A percentile compares a stretch with the other conserved stretches of the same genome.
These are phyloP conservation scores for Dinomys branickii DNA, from an alignment of 2,113 vertebrate genomes.

Conservation along the genomic window DNA sequence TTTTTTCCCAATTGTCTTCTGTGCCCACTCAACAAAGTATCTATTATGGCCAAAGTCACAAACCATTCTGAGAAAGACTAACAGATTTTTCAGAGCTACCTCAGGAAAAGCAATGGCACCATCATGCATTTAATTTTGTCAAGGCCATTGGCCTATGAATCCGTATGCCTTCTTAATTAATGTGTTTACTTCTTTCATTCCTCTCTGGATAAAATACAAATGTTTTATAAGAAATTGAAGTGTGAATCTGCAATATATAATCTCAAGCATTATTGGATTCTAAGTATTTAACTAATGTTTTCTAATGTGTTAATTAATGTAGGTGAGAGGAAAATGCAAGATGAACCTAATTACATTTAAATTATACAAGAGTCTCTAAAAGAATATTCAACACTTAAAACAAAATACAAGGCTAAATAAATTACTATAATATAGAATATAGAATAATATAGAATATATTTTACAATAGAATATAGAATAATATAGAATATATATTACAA, in stretches of 20 bases:
- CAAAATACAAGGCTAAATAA: conserved; percentile 28
- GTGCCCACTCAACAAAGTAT: background rate
- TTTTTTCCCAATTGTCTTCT: conserved; percentile 28
- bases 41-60: background rate
- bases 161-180: conserved; percentile 22
- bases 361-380: background rate
- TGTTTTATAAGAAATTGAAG: background rate
- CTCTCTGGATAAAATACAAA: conserved; percentile 54
- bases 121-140: conserved; percentile 36
- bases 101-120: background rate
- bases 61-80: background rate
- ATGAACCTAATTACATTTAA: conserved; percentile 34
- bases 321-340: background rate
- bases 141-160: background rate
- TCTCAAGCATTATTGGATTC: conserved; percentile 42
- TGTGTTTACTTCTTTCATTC: conserved; percentile 18
- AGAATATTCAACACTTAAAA: conserved; percentile 35
- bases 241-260: conserved; percentile 20
- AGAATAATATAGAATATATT: no score
- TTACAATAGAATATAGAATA: no score
- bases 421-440: background rate
- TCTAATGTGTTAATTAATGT: conserved; percentile 40
- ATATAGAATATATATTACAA: background rate
- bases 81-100: background rate
- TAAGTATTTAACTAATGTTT: conserved; percentile 42